Evolutionary conservation across 2,888 invertebrate species (phyloP), one percentile per base, ranked within the genome.

Genomic region (Ceraclea dissimilis): DNA sequence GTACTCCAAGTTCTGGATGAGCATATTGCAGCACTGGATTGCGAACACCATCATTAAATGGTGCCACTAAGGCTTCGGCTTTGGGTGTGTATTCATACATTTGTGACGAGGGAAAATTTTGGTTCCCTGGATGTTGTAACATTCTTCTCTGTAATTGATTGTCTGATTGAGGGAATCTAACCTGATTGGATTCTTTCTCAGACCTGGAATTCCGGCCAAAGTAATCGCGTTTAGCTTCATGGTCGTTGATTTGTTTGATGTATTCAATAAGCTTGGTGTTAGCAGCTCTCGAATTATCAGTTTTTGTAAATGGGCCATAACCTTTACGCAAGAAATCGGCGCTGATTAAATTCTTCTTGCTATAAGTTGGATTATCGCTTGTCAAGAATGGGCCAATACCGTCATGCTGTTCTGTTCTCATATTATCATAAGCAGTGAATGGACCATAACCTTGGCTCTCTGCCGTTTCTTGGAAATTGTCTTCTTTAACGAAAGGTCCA

Each of bases 21-120:
- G 88, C 88, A 65, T 89, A 89, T 65, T 88, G 88, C 0, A 88
- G 73, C 2, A 89, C 86, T 0, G 89, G 88, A 20, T 85, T 83
- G 43, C 88, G 74, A 0, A 85, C 84, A 26, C 86, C 85, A 63
- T 87, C 84, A 59, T 84, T 86, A 60, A 87, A 81, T 6, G 79
- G 79, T 4, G 81, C 79, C 19, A 53, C 57, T 63, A 80, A 80
- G 1, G 80, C 76, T 2, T 51, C 53, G 62, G 77, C 80, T 57
- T 79, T 80, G 0, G 84, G 77, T 1, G 82, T 80, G 13, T 39
- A 39, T 39, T 39, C 39, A 65, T 87, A 88, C 66, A 84, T 69
- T 13, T 78, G 72, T 0, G 86, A 86, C 61, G 81, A 81, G 0
- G 86, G 86, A 64, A 84, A 88, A 52, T 75, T 79, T 0, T 75